Evolutionary conservation across 2,797 vertebrate species (phyloP).

Genomic region (Gymnothorax reevesii): DNA sequence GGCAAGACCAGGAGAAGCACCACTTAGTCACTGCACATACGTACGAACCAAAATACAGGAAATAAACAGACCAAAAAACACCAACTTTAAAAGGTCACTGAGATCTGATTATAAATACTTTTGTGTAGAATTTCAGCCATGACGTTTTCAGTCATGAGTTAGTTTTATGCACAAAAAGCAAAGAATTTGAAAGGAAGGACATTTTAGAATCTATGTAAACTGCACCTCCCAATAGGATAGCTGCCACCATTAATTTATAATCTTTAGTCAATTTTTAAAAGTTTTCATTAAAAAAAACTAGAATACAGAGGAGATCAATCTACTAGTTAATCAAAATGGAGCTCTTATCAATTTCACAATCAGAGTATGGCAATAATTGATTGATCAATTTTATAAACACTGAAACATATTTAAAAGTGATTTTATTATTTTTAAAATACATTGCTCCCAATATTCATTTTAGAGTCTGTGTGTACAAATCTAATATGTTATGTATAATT

Average conservation of each 20-base stretch:
- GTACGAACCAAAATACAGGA: background rate
- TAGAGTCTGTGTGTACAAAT: background rate
- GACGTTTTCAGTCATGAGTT: background rate
- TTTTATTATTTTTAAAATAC: background rate
- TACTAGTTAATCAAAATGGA: background rate
- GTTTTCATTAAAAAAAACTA: background rate
- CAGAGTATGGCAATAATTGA: no score
- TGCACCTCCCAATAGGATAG: background rate
- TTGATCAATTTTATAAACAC: background rate
- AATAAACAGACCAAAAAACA: background rate
- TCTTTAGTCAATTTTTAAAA: background rate
- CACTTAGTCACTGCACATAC: background rate
- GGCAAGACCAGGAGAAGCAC: slow-evolving; percentile 53
- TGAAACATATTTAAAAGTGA: background rate
- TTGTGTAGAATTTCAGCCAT: background rate
- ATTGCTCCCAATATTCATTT: background rate
- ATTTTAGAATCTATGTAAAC: background rate
- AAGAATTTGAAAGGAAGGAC: background rate
- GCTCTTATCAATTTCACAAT: background rate
- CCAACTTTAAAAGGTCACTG: background rate
- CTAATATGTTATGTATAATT: background rate
- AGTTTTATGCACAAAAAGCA: background rate
- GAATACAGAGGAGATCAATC: background rate
- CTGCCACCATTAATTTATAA: background rate
- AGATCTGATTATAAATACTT: background rate